Conservation (phyloP, 64 coral and sea anemone genomes). For the Montipora efflorescens region DNA sequence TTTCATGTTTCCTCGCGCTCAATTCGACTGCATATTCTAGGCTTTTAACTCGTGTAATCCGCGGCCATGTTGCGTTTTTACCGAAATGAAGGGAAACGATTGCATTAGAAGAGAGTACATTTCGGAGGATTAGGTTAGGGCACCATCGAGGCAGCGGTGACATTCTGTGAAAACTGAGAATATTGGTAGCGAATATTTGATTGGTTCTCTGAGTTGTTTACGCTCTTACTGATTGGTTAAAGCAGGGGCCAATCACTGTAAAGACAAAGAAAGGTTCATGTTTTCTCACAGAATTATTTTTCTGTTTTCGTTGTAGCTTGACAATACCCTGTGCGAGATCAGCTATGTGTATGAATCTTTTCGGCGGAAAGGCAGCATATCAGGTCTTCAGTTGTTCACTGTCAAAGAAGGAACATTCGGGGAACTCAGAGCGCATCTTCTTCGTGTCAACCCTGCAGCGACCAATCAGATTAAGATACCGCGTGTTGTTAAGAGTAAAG, state of each 20-base stretch:
- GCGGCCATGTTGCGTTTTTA: no score
- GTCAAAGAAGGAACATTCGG: constrained; percentile 53
- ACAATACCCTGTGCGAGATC: constrained; percentile 40
- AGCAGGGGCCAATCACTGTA: no score
- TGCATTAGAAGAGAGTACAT: no score
- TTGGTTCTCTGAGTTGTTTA: no score
- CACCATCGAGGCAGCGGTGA: no score
- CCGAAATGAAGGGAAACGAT: no score
- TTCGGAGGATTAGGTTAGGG: no score
- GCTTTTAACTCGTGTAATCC: neutral
- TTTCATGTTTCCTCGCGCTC: no score
- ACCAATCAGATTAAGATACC: constrained; percentile 76
- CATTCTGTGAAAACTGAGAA: no score
- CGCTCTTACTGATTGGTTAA: neutral
- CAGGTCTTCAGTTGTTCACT: constrained; percentile 4
- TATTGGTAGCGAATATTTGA: no score
- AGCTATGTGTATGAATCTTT: constrained; percentile 72
- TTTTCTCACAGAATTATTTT: neutral
- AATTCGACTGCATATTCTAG: no score
- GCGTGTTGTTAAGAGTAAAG: constrained; percentile 60
- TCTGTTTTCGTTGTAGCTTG: constrained; percentile 32
- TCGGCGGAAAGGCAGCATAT: constrained; percentile 66
- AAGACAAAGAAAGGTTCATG: no score
- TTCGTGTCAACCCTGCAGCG: constrained; percentile 48
- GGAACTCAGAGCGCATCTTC: constrained; percentile 41